A percentile compares a stretch with the other conserved stretches of the same genome.
Conservation (phyloP, 2,797 vertebrate genomes). For the Phaenicophaeus curvirostris region DNA sequence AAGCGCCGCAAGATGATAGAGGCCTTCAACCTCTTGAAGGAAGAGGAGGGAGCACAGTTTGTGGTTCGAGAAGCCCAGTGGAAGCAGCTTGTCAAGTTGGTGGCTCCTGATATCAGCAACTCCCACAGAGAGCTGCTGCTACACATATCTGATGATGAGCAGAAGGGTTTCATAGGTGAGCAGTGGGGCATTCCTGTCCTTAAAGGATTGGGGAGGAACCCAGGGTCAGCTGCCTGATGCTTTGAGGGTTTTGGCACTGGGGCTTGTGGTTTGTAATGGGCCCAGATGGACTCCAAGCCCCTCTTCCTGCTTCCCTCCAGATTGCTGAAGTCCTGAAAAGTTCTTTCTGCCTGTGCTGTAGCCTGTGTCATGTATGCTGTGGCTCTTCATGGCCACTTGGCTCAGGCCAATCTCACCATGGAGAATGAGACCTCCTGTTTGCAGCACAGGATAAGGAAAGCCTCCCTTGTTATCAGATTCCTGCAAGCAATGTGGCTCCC, state of each 20-base stretch:
- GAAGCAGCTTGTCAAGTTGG: constrained; percentile 83
- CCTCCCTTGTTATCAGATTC: neutral
- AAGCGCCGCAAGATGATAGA: constrained; percentile 89
- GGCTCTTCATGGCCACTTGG: neutral
- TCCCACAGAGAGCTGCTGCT: constrained; percentile 89
- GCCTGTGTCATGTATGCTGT: neutral
- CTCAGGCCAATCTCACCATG: neutral
- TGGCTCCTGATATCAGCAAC: constrained; percentile 83
- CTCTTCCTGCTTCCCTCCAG: neutral
- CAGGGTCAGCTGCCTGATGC: too few relatives aligned
- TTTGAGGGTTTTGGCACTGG: neutral
- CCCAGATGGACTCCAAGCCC: neutral
- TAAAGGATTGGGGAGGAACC: neutral
- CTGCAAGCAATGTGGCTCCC: neutral
- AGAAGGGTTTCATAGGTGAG: constrained; percentile 86
- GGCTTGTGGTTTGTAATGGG: neutral
- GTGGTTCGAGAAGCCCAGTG: constrained; percentile 82
- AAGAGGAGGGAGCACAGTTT: constrained; percentile 75
- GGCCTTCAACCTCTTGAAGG: constrained; percentile 88
- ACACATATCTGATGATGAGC: constrained; percentile 82
- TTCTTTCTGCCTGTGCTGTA: neutral
- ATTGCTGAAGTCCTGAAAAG: neutral
- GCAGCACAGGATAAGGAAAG: neutral
- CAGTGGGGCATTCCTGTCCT: neutral
- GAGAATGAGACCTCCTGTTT: neutral